Evolutionary conservation across 2,888 invertebrate species (phyloP), one percentile per base, ranked within the genome.

Genomic region (Pasiphila rectangulata): DNA sequence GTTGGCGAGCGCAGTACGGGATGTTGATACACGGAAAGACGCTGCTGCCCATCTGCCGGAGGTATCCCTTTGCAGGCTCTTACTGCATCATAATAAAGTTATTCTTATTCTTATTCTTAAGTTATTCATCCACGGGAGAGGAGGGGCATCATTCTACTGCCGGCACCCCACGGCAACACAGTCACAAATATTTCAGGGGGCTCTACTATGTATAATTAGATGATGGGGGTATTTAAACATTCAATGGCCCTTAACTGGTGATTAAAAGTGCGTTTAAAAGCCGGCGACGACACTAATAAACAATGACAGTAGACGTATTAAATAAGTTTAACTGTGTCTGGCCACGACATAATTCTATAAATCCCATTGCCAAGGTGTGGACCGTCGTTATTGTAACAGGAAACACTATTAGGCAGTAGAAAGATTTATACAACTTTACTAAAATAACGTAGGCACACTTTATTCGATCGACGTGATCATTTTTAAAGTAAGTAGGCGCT

Each of bases 261-360:
- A 30, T 30, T 17, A 30, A 21, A 15, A 37, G 25, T 25, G 16
- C 24, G 16, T 37, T 21, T 25, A n/a, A 17, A 17, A 10, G 12
- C 10, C 16, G 16, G 6, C 5, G 24, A 37, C 16, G 37, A 13
- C 15, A 2, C 30, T 17, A 17, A 41, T 46, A 32, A 35, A 40
- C 44, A 24, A 19, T 20, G 20, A n/a, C 23, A 40, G 36, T 40
- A 41, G 30, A 30, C 36, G 24, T 41, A 41, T 41, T 30, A 47
- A 37, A 32, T 36, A 15, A 37, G 24, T 41, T 12, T 19, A 46
- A 47, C 25, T 29, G 30, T 41, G 23, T 30, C 37, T 4, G 19
- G 13, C 4, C 46, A 47, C 41, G 46, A 25, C 10, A 47, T 35
- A 46, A 25, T 37, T 41, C 29, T 37, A 47, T 41, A 47, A 45